Percentiles rank a stretch among this genome's conserved stretches.
Conservation (phyloP, 2,113 vertebrate genomes). For the Oreotrochilus melanogaster region DNA sequence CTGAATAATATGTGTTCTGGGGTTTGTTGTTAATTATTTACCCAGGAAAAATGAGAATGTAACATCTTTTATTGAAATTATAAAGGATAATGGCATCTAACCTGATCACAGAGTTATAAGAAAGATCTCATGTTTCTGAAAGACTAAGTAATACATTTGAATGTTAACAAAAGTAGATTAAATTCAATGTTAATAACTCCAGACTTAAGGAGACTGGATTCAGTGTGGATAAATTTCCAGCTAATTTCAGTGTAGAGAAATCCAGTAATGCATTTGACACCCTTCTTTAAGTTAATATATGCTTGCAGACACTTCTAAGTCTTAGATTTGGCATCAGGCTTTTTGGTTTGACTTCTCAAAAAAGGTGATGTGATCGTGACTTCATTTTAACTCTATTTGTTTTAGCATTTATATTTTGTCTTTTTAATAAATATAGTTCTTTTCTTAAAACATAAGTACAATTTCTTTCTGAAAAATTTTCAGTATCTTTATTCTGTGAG, state of each 20-base stretch:
- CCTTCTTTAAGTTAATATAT: neutral
- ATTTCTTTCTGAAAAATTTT: neutral
- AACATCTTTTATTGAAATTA: neutral
- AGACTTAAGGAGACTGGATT: neutral
- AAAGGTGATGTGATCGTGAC: neutral
- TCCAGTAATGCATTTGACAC: neutral
- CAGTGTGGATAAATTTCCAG: neutral
- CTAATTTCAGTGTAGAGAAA: neutral
- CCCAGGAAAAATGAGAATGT: neutral
- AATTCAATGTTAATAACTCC: neutral
- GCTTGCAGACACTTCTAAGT: neutral
- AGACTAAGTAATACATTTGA: neutral
- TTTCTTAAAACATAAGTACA: neutral
- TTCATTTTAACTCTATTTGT: neutral
- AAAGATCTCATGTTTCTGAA: neutral
- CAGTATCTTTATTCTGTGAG: neutral
- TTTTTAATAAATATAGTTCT: neutral
- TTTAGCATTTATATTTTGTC: neutral
- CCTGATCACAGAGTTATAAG: neutral
- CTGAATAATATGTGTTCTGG: neutral
- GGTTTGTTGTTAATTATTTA: constrained; percentile 1
- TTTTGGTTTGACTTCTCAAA: neutral
- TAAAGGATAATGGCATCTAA: neutral
- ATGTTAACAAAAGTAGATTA: neutral
- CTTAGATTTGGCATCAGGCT: neutral